A percentile compares a stretch with the other conserved stretches of the same genome.
Conservation (phyloP, 2,113 vertebrate genomes). For the Sinocyclocheilus maitianheensis region DNA sequence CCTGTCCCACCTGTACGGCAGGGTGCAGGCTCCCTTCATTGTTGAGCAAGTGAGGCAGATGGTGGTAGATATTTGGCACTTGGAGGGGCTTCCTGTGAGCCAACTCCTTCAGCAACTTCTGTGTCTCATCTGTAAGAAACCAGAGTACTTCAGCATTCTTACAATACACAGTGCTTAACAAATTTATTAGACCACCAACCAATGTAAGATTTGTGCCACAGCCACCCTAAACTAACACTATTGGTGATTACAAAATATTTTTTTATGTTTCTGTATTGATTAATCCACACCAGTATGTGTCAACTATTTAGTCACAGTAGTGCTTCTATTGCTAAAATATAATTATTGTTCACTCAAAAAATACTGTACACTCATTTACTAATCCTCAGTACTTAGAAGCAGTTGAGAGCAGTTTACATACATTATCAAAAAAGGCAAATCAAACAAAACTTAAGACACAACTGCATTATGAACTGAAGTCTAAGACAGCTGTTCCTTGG, state of each 20-base stretch:
- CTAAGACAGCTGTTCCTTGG: neutral
- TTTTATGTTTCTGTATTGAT: neutral
- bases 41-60: constrained; percentile 96
- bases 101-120: constrained; percentile 94
- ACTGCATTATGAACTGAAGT: neutral
- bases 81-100: constrained; percentile 91
- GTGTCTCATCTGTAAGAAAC: constrained; percentile 85
- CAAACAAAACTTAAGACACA: neutral
- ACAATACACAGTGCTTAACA: no score
- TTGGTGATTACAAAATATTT: neutral
- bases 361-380: neutral
- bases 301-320: neutral
- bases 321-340: neutral
- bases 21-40: constrained; percentile 96
- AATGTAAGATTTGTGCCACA: no score
- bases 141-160: neutral
- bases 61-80: constrained; percentile 98
- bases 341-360: neutral
- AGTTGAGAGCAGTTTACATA: neutral
- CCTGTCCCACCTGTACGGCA: constrained; percentile 89
- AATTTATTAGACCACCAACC: no score
- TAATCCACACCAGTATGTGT: neutral
- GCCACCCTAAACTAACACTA: neutral
- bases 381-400: neutral
- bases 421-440: neutral